phyloP scores from a whole-genome alignment of 2,797 vertebrate genomes.

The Eospalax fontanierii region DNA sequence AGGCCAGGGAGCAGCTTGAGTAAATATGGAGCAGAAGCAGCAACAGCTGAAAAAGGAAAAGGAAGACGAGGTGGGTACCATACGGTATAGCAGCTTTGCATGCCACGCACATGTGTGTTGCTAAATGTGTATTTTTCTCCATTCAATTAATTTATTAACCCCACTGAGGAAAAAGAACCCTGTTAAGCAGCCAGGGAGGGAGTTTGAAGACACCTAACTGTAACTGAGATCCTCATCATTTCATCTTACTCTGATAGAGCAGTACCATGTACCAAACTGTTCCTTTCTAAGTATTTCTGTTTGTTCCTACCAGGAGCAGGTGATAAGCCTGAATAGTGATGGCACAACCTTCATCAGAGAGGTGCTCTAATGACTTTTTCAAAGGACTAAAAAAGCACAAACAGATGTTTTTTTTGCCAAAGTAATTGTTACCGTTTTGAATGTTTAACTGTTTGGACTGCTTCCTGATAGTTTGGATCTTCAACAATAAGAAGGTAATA shows the following conservation, averaged over 20 bases:
- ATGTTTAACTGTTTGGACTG: constrained; percentile 36
- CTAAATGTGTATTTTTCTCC: constrained; percentile 52
- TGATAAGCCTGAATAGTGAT: constrained; percentile 20
- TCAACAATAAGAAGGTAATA: neutral
- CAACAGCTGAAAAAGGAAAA: accelerated
- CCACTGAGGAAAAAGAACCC: neutral
- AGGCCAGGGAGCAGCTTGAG: neutral
- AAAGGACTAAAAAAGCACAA: neutral
- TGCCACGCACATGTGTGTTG: neutral
- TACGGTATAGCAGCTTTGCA: neutral
- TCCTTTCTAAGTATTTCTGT: neutral
- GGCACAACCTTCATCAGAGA: constrained; percentile 19
- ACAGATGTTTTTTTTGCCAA: neutral
- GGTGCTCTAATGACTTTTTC: constrained; percentile 6
- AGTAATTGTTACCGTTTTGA: neutral
- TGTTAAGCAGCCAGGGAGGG: neutral
- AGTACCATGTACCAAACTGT: neutral
- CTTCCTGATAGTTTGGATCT: neutral
- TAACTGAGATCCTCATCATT: neutral
- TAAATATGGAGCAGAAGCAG: neutral
- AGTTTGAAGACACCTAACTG: constrained; percentile 29
- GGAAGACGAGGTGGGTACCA: neutral
- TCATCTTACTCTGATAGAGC: constrained; percentile 24
- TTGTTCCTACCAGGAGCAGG: neutral
- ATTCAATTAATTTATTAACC: constrained; percentile 67